These are phyloP conservation scores for Cyprinella venusta DNA, from an alignment of 2,797 vertebrate species.

Conservation along the genomic window DNA sequence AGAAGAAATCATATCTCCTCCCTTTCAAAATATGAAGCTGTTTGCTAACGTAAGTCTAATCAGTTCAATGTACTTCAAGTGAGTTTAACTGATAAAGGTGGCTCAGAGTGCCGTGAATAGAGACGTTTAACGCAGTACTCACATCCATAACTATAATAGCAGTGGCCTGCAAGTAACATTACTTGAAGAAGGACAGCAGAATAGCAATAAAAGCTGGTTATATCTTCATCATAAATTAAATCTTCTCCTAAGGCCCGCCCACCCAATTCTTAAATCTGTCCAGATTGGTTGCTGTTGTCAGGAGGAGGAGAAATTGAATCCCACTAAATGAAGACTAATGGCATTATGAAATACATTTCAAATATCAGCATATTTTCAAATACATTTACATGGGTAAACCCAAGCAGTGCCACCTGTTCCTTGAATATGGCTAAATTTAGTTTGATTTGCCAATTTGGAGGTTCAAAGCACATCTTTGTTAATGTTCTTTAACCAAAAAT, in stretches of 20 bases:
- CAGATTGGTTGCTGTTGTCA: slow-evolving; percentile 36
- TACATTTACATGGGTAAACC: slow-evolving; percentile 71
- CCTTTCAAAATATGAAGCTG: slow-evolving; percentile 27
- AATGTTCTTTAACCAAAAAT: slow-evolving; percentile 68
- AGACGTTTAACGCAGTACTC: slow-evolving; percentile 92
- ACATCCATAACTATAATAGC: slow-evolving; percentile 94
- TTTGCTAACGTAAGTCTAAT: neutral
- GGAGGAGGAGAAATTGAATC: slow-evolving; percentile 54
- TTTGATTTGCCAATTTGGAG: slow-evolving; percentile 67
- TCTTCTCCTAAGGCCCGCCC: slow-evolving; percentile 70
- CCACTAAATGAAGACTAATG: slow-evolving; percentile 63
- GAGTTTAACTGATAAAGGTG: slow-evolving; percentile 79
- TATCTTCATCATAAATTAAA: slow-evolving; percentile 86
- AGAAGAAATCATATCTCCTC: slow-evolving; percentile 32
- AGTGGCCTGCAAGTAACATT: slow-evolving; percentile 96
- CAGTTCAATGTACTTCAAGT: slow-evolving; percentile 60
- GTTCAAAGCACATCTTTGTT: slow-evolving; percentile 77
- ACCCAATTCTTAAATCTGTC: slow-evolving; percentile 40
- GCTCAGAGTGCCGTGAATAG: slow-evolving; percentile 92
- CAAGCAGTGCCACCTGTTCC: slow-evolving; percentile 77
- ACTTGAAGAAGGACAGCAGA: slow-evolving; percentile 95
- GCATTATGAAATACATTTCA: slow-evolving; percentile 46
- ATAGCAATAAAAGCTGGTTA: slow-evolving; percentile 91
- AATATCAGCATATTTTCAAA: slow-evolving; percentile 55
- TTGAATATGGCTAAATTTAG: slow-evolving; percentile 58